These are phyloP conservation scores for Formica exsecta DNA, from an alignment of 1,140 invertebrate species.

Conservation along the genomic window DNA sequence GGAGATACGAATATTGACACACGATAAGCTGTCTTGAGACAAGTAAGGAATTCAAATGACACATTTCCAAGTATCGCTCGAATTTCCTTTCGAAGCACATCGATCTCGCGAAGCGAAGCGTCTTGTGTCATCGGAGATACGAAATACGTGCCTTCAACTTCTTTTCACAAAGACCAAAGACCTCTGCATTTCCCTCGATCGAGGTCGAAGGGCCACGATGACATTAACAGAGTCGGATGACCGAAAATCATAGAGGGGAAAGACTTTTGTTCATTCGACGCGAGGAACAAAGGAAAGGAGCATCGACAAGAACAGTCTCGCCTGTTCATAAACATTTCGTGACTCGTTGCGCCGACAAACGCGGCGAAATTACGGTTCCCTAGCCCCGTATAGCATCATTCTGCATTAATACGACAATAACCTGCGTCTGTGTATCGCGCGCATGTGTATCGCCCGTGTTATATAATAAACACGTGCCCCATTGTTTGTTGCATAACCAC, in stretches of 20 bases:
- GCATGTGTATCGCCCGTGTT: background rate
- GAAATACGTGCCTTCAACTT: slow-evolving; percentile 47
- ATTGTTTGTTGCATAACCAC: slow-evolving; percentile 48
- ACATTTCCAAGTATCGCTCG: slow-evolving; percentile 41
- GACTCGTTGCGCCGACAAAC: slow-evolving; percentile 23
- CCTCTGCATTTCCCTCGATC: slow-evolving; percentile 23
- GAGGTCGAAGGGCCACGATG: slow-evolving; percentile 8
- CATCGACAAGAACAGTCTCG: background rate
- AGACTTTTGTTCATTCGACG: background rate
- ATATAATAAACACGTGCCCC: slow-evolving; percentile 47
- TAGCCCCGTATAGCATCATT: slow-evolving; percentile 4
- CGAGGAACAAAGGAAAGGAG: background rate
- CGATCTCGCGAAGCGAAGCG: slow-evolving; percentile 16
- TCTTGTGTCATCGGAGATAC: slow-evolving; percentile 50
- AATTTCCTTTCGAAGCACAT: slow-evolving; percentile 59
- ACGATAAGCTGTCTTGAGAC: slow-evolving; percentile 40
- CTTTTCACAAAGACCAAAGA: slow-evolving; percentile 47
- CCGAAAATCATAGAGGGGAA: background rate
- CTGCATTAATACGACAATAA: slow-evolving; percentile 33
- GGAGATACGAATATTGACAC: slow-evolving; percentile 23
- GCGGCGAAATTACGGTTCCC: slow-evolving; percentile 21
- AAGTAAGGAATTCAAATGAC: slow-evolving; percentile 55
- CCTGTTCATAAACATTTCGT: slow-evolving; percentile 1
- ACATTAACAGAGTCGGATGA: slow-evolving; percentile 1
- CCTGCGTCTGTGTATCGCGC: slow-evolving; percentile 1